Base-by-base conservation (phyloP, 2,113 vertebrate genomes). In the Syrmaticus mikado region DNA sequence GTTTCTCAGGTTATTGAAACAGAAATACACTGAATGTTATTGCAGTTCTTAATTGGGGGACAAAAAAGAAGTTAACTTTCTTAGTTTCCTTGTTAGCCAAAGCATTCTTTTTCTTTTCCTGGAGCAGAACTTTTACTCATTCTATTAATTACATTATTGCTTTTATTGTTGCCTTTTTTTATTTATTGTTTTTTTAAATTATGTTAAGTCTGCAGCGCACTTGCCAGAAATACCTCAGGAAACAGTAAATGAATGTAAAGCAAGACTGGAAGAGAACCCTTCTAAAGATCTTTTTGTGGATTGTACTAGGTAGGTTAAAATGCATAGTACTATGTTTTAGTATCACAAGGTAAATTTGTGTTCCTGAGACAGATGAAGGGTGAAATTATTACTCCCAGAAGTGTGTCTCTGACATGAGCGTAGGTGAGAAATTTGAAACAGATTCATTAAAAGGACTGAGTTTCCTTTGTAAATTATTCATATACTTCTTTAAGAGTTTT, bases 211-310 rank as follows among this genome's bases (percentile, higher is more conserved):
- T 28, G 98, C 97, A 73, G 97, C 97, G 83, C 97, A 97, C 95
- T 97, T 99, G 92, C 98, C 98, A 80, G 98, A 98, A 97, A 97
- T 99, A 96, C 97, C 98, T 93, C 96, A 97, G 85, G 97, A 96
- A 71, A 95, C 98, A 48, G 97, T 98, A 38, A 96, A 78, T 43
- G 97, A 97, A 77, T 99, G 99, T 95, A 97, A 97, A 93, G 96
- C 97, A 95, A 98, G 91, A 86, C 97, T 99, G 96, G 97, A 98
- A 89, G 97, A 98, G 95, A 98, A 91, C 85, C 98, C 98, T 46
- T 98, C 97, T 95, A 99, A 98, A 92, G 98, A 98, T 61, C 96
- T 98, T 94, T 99, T 99, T 86, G 97, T 98, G 86, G 98, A 98
- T 71, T 99, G 98, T 94, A 96, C 97, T 62, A 98, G 98, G 99